Base-by-base conservation (phyloP, 2,113 vertebrate species). In the Xiphophorus couchianus region DNA sequence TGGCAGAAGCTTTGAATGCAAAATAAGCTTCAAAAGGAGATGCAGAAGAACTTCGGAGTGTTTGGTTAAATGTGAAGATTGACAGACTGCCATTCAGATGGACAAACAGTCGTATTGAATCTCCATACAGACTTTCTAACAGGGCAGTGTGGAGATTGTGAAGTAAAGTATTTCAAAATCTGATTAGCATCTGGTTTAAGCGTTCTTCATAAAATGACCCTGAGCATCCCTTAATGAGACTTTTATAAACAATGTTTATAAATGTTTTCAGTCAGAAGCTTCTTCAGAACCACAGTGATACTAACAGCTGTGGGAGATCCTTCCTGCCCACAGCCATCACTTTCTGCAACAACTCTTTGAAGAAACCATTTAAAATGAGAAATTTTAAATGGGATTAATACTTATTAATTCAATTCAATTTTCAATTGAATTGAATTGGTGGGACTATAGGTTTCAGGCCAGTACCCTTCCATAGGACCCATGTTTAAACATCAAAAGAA, bases 11-110 rank as follows among this genome's bases (percentile, higher is more conserved):
- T 60, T 17, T 68, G 73, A 66, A 74, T 84, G 72, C 44, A 71
- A 77, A 37, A 88, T 80, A 62, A 62, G 37, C 71, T 81, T 69
- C 71, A 71, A 35, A 82, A 72, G 31, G 5, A 69, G 66, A 13
- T 66, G 30, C 1, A 8, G 69, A 39, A 74, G 1, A 51, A 6
- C 10, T 33, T 19, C 3, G 7, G 29, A 17, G 14, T 31, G 28
- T 28, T 15, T 62, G 61, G 28, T 14, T 29, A 29, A 51, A 51
- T 51, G 48, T 51, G 19, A 25, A 51, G 51, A n/a, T 17, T n/a
- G 51, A 58, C 51, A 58, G 9, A 54, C 51, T 2, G 6, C 5
- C 22, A 54, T 54, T 54, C 51, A 48, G 14, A 48, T 0, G 5
- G 44, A 17, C 44, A 19, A 19, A 48, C 5, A 48, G 44, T 22